Evolutionary conservation across 2,797 vertebrate genomes (phyloP).

Genomic region (Iguana delicatissima): DNA sequence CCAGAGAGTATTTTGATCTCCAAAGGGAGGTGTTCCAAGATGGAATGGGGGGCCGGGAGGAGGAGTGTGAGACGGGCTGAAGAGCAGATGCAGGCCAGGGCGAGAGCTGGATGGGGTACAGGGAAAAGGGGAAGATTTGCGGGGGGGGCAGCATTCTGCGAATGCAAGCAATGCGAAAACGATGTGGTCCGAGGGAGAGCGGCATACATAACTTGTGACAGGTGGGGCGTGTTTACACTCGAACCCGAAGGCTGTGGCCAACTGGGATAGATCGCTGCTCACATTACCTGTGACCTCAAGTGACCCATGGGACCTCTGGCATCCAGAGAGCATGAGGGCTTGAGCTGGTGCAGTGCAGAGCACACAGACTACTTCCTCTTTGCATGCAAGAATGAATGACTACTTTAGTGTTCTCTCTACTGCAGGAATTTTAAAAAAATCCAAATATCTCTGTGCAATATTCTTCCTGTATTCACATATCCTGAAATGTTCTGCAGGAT

Average conservation of each 20-base stretch:
- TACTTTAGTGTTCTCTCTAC: too few relatives aligned
- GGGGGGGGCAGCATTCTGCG: constrained; percentile 73
- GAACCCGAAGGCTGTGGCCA: constrained; percentile 82
- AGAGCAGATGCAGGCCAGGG: constrained; percentile 76
- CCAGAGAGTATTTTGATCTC: constrained; percentile 86
- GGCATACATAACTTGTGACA: constrained; percentile 87
- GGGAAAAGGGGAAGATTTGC: constrained; percentile 37
- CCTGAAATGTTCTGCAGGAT: too few relatives aligned
- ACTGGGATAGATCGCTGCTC: constrained; percentile 77
- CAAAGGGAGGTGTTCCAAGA: constrained; percentile 55
- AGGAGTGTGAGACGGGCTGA: constrained; percentile 73
- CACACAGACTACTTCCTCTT: too few relatives aligned
- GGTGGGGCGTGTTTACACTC: constrained; percentile 94
- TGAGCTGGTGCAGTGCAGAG: too few relatives aligned
- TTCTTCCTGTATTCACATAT: too few relatives aligned
- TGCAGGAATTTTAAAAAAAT: too few relatives aligned
- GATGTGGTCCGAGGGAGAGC: constrained; percentile 80
- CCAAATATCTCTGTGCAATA: too few relatives aligned
- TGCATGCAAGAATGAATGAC: too few relatives aligned
- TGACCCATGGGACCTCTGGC: constrained; percentile 72
- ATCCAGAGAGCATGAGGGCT: background rate
- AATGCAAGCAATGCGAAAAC: constrained; percentile 87
- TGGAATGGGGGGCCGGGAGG: constrained; percentile 13
- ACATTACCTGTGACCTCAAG: constrained; percentile 83
- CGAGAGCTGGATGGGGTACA: constrained; percentile 19